A percentile compares a stretch with the other conserved stretches of the same genome.
Conservation (phyloP, 2,113 vertebrate species). For the Patagioenas fasciata region DNA sequence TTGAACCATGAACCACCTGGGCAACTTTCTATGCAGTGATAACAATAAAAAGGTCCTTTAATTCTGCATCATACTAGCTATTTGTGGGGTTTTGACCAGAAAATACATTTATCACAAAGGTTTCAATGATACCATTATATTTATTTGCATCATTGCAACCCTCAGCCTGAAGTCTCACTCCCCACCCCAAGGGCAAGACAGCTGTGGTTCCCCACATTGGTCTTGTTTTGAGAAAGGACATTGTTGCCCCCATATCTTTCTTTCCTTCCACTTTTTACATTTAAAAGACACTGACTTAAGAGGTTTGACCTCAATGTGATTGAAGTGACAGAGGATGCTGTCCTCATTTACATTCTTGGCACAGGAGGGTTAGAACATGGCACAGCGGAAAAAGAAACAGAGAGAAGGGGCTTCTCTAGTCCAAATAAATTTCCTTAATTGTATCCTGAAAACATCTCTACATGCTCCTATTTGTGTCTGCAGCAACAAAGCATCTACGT, state of each 20-base stretch:
- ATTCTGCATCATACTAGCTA: neutral
- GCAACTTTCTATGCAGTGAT: neutral
- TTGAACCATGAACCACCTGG: neutral
- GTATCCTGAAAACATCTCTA: conserved; percentile 51
- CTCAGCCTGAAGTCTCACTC: neutral
- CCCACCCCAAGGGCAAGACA: neutral
- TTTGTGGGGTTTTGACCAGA: neutral
- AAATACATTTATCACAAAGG: neutral
- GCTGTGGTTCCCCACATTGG: neutral
- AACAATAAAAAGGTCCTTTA: neutral
- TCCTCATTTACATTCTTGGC: neutral
- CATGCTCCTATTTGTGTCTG: neutral
- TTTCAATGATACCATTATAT: neutral
- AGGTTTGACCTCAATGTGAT: neutral
- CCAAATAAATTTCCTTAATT: conserved; percentile 36
- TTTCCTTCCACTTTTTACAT: neutral
- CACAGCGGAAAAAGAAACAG: neutral
- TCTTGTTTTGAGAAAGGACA: neutral
- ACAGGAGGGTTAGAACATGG: rapidly evolving
- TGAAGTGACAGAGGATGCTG: neutral
- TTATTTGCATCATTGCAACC: neutral
- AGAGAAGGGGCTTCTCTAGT: neutral
- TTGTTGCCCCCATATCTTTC: rapidly evolving
- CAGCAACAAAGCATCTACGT: neutral
- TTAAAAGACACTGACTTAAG: neutral